Percentiles rank a stretch among this genome's conserved stretches.
phyloP scores from a whole-genome alignment of 64 coral and sea anemone genomes.

The Porites australiensis region DNA sequence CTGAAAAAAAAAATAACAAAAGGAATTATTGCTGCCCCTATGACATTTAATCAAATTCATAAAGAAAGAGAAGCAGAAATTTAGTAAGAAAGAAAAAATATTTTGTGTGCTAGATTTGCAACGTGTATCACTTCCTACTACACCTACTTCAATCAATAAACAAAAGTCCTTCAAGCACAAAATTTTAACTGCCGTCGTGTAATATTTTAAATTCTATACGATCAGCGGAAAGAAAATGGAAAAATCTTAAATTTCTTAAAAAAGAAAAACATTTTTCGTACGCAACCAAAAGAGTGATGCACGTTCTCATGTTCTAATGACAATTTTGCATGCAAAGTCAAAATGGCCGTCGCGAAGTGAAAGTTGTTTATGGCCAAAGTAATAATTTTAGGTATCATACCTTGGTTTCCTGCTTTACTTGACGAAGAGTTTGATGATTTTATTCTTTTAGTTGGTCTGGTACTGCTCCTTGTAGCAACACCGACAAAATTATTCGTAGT shows the following conservation, averaged over 20 bases:
- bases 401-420: slow-evolving; percentile 48
- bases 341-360: slow-evolving; percentile 29
- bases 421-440: slow-evolving; percentile 31
- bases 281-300: background rate
- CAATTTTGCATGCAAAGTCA: background rate
- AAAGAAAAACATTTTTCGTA: background rate
- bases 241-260: background rate
- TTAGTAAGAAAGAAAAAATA: background rate
- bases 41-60: no score
- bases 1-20: no score
- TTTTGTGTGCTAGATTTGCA: background rate
- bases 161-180: background rate
- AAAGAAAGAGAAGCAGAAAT: background rate
- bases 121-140: background rate
- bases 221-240: background rate
- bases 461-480: slow-evolving; percentile 68
- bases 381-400: slow-evolving; percentile 35
- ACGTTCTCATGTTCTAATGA: background rate
- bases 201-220: background rate
- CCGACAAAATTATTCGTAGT: slow-evolving; percentile 31
- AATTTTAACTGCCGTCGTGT: background rate
- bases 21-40: no score
- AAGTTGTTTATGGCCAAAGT: slow-evolving; percentile 23
- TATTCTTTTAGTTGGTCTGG: slow-evolving; percentile 70
- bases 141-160: background rate